Percentiles rank a stretch among this genome's conserved stretches.
Evolutionary conservation across 2,797 vertebrate species (phyloP).

Genomic region (Naso thynnoides): DNA sequence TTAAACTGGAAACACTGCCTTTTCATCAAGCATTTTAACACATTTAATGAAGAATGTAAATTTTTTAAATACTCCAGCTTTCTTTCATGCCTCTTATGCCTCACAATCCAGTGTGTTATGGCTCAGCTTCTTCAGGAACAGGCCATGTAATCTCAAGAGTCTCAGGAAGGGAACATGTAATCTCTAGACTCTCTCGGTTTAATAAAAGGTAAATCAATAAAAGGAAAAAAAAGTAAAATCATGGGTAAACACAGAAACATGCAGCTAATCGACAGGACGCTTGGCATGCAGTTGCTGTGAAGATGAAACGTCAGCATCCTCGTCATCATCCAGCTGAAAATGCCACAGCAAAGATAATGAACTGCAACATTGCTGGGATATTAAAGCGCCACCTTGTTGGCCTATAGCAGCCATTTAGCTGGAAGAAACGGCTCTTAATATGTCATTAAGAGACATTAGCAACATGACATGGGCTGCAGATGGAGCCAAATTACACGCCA

Average conservation of each 20-base stretch:
- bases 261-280: not conserved
- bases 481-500: conserved; percentile 69
- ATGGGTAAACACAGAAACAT: conserved; percentile 2
- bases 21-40: no score
- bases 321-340: conserved; percentile 29
- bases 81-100: no score
- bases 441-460: conserved; percentile 75
- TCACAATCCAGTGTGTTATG: no score
- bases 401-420: conserved; percentile 43
- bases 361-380: conserved; percentile 20
- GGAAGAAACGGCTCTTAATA: conserved; percentile 51
- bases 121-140: no score
- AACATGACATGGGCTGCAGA: conserved; percentile 68
- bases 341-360: conserved; percentile 55
- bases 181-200: not conserved
- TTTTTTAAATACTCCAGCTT: no score
- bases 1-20: not conserved
- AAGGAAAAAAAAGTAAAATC: no score
- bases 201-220: not conserved
- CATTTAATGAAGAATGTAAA: no score
- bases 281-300: not conserved
- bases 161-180: not conserved
- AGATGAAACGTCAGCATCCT: not conserved
- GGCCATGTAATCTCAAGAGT: not conserved
- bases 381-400: conserved; percentile 49